These are phyloP conservation scores for Sebastes elongatus DNA, from an alignment of 2,797 vertebrate species.

Conservation along the genomic window DNA sequence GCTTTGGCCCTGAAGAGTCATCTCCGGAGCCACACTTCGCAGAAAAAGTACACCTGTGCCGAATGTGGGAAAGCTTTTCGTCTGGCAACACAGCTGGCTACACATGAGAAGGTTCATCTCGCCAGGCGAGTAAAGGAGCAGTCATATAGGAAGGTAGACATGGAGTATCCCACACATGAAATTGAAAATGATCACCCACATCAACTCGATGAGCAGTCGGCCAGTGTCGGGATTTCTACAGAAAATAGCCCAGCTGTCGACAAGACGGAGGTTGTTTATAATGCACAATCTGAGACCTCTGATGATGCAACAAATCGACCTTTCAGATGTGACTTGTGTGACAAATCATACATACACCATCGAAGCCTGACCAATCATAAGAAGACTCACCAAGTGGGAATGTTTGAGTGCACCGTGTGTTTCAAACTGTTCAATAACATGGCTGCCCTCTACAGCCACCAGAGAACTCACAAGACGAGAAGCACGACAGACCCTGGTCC, in stretches of 20 bases:
- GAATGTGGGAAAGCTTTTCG: constrained; percentile 86
- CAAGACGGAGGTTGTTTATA: constrained; percentile 29
- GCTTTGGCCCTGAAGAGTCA: constrained; percentile 90
- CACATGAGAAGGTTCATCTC: constrained; percentile 81
- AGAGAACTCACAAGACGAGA: constrained; percentile 84
- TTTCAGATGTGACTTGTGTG: constrained; percentile 82
- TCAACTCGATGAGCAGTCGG: constrained; percentile 24
- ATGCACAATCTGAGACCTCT: constrained; percentile 63
- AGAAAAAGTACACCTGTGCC: constrained; percentile 84
- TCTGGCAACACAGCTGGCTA: constrained; percentile 82
- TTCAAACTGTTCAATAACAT: constrained; percentile 87
- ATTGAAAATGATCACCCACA: constrained; percentile 32
- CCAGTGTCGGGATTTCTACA: constrained; percentile 30
- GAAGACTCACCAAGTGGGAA: constrained; percentile 83
- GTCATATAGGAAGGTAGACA: constrained; percentile 44
- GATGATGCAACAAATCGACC: constrained; percentile 75
- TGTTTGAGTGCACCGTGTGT: constrained; percentile 84
- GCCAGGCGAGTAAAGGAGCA: constrained; percentile 59
- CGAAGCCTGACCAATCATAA: constrained; percentile 86
- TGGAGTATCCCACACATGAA: constrained; percentile 39
- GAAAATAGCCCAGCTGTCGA: constrained; percentile 60
- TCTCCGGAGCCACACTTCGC: constrained; percentile 87
- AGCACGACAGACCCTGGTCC: constrained; percentile 39
- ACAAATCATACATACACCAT: constrained; percentile 84
- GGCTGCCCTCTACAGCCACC: constrained; percentile 90